Evolutionary conservation across 2,888 invertebrate species (phyloP).

Genomic region (Leucoma salicis): DNA sequence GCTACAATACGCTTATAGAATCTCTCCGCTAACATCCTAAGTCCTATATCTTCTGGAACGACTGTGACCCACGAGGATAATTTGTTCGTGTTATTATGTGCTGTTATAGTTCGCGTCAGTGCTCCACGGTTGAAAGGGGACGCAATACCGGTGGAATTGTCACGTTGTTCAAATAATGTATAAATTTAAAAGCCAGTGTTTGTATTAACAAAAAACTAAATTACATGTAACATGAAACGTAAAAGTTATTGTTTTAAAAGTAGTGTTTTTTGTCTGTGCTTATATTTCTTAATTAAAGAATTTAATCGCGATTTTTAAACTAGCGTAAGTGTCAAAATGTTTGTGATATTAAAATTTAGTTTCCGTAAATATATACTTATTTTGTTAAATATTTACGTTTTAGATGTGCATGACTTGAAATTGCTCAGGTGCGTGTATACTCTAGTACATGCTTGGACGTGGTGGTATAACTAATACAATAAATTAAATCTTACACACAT

Average conservation of each 20-base stretch:
- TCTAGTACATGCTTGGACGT: constrained; percentile 2
- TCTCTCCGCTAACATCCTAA: constrained; percentile 56
- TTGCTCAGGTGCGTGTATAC: neutral
- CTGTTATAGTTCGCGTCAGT: constrained; percentile 70
- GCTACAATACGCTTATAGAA: constrained; percentile 35
- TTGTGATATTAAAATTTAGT: too few species aligned
- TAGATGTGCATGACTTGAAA: too few species aligned
- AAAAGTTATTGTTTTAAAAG: neutral
- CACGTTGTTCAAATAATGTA: constrained; percentile 18
- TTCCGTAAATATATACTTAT: too few species aligned
- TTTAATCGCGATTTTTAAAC: constrained; percentile 29
- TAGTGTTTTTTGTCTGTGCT: constrained; percentile 18
- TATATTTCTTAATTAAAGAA: constrained; percentile 30
- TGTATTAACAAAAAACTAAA: constrained; percentile 17
- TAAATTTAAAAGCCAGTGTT: neutral
- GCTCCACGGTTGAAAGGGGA: constrained; percentile 59
- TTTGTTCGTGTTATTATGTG: constrained; percentile 71
- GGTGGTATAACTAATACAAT: constrained; percentile 7
- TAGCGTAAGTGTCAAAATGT: constrained; percentile 33
- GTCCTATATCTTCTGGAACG: constrained; percentile 57
- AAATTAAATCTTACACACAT: constrained; percentile 19
- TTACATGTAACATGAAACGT: neutral
- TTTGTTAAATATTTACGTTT: neutral
- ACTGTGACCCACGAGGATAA: constrained; percentile 69
- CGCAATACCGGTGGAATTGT: constrained; percentile 48